Base-by-base conservation (phyloP, 2,888 invertebrate species). In the Microctonus aethiopoides region DNA sequence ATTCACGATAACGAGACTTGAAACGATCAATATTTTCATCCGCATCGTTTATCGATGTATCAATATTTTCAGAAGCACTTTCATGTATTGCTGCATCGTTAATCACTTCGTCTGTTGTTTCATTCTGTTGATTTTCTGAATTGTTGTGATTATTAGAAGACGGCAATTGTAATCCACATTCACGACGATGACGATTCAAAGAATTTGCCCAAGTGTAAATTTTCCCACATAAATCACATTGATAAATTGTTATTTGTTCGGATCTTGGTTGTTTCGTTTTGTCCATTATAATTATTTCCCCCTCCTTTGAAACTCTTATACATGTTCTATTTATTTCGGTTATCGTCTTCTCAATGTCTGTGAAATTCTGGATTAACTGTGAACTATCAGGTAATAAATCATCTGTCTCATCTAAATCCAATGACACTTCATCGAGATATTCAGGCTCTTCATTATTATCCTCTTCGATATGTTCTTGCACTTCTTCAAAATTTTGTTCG, bases 1-100 rank as follows among this genome's bases (percentile, higher is more conserved):
- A n/a, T 32, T 72, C 74, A 52, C 73, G 72, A 54, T 54, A 71
- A n/a, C 74, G 70, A 51, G 70, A 70, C 39, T 73, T 70, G 29
- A 62, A 32, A 9, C 26, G 4, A n/a, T n/a, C n/a, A n/a, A n/a
- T n/a, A n/a, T n/a, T n/a, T n/a, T n/a, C n/a, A n/a, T n/a, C n/a
- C n/a, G n/a, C n/a, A n/a, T n/a, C n/a, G n/a, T 32, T 72, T 10
- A 62, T 36, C 34, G 68, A 24, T n/a, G 32, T 16, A 13, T 66
- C 52, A n/a, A 22, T 22, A 63, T 56, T 46, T 13, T 10, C 24
- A 34, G 29, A 34, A n/a, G 34, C 24, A n/a, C 54, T 41, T 41
- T 61, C 36, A 13, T 34, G 10, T 24, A 22, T 56, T 13, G 54
- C 26, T 29, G 34, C 68, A 10, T 70, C 61, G 6, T 3, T 46